Base-by-base conservation (phyloP, 92 coral and sea anemone genomes). In the Chrysogorgia sp. region DNA sequence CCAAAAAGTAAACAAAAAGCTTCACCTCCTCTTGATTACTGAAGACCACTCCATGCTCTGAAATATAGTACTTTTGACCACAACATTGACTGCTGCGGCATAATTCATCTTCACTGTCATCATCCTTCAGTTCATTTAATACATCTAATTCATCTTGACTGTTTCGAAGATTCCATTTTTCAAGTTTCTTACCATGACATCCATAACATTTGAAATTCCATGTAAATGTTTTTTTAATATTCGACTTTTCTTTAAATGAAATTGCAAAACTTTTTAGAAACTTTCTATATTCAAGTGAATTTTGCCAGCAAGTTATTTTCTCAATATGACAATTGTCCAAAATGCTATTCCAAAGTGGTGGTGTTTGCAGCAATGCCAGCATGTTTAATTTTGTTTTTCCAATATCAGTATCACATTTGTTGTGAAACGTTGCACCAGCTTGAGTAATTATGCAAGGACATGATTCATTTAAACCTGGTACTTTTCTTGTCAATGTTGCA, bases 1-100 rank as follows among this genome's bases (percentile, higher is more conserved):
- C 1, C 6, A 19, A 13, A 31, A 19, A 15, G 55, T 43, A 19
- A 15, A 0, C 5, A 19, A n/a, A n/a, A n/a, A n/a, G 22, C 45
- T 60, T 24, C 62, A 93, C 97, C 93, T 93, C 92, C 58, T 23
- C 75, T 76, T 86, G 87, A 62, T 82, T 77, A 13, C 59, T 40
- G 66, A 93, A 93, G 35, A 89, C 97, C 41, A 90, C 29, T 1
- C 97, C 97, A 58, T 87, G 89, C 45, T 84, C 86, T 67, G 97
- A 93, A 30, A 92, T 81, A 63, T 91, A 83, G 80, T 91, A 89
- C 35, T 22, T 68, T 19, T 57, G 75, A 35, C 75, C 41, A 31
- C 48, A 29, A 68, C 75, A 68, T 17, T 57, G 75, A 68, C 75
- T 68, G 29, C 2, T 9, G 13, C 58, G n/a, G n/a, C n/a, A n/a